A percentile compares a stretch with the other conserved stretches of the same genome.
Evolutionary conservation across 2,113 vertebrate genomes (phyloP).

Genomic region (Ascaphus truei): DNA sequence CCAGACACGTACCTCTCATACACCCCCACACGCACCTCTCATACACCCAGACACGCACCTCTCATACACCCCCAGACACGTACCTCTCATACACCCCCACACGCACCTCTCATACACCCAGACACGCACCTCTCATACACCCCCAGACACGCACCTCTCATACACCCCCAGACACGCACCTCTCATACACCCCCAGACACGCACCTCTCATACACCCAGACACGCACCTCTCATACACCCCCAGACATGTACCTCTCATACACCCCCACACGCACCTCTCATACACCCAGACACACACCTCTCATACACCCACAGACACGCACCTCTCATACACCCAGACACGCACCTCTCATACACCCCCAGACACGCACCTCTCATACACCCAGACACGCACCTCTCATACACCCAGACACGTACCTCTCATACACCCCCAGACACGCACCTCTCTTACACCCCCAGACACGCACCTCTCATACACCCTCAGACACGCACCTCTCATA

Average conservation of each 20-base stretch:
- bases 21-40: no score
- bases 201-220: neutral
- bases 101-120: conserved; percentile 2
- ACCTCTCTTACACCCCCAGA: neutral
- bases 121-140: no score
- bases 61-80: neutral
- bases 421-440: neutral
- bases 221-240: neutral
- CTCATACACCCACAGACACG: neutral
- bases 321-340: no score
- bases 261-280: neutral
- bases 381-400: neutral
- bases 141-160: no score
- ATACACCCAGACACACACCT: conserved; percentile 1
- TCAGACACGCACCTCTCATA: neutral
- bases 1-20: neutral
- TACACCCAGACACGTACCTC: neutral
- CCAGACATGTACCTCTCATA: neutral
- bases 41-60: neutral
- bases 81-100: neutral
- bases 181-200: neutral
- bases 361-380: no score
- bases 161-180: neutral
- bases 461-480: no score
- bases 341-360: neutral